These are phyloP conservation scores for Mola mola DNA, from an alignment of 2,113 vertebrate species.

Conservation along the genomic window DNA sequence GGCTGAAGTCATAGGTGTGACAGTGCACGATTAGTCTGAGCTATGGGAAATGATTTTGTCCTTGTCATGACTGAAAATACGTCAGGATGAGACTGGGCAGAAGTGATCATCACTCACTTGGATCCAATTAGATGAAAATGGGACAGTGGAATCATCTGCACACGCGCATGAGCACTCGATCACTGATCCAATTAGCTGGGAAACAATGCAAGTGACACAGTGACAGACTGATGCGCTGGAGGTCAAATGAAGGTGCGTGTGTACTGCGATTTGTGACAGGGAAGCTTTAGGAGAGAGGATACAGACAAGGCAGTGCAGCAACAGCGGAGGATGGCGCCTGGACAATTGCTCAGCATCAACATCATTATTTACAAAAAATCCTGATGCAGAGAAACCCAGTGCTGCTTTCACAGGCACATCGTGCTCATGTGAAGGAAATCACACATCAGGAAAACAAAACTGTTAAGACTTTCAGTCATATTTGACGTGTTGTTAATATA, in stretches of 20 bases:
- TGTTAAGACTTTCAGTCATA: background rate
- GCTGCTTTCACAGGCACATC: conserved; percentile 9
- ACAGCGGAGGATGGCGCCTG: conserved; percentile 57
- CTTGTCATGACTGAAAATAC: conserved; percentile 14
- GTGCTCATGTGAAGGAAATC: background rate
- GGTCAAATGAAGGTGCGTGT: conserved; percentile 63
- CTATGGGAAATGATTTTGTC: conserved; percentile 10
- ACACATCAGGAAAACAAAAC: background rate
- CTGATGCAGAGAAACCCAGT: background rate
- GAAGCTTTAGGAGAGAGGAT: conserved; percentile 34
- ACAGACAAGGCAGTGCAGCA: conserved; percentile 33
- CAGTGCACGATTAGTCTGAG: conserved; percentile 12
- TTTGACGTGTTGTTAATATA: background rate
- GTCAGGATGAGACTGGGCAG: conserved; percentile 23
- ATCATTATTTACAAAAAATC: background rate
- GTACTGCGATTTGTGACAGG: conserved; percentile 38
- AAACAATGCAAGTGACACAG: conserved; percentile 35
- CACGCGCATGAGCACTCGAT: background rate
- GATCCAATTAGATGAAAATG: conserved; percentile 48
- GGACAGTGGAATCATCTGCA: conserved; percentile 37
- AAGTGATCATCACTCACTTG: conserved; percentile 30
- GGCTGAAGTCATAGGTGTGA: conserved; percentile 7
- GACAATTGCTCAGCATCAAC: conserved; percentile 62
- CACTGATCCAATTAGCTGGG: conserved; percentile 47
- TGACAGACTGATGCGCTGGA: conserved; percentile 33